Evolutionary conservation across 2,888 invertebrate species (phyloP), one percentile per base, ranked within the genome.

Genomic region (Deroplatys truncata): DNA sequence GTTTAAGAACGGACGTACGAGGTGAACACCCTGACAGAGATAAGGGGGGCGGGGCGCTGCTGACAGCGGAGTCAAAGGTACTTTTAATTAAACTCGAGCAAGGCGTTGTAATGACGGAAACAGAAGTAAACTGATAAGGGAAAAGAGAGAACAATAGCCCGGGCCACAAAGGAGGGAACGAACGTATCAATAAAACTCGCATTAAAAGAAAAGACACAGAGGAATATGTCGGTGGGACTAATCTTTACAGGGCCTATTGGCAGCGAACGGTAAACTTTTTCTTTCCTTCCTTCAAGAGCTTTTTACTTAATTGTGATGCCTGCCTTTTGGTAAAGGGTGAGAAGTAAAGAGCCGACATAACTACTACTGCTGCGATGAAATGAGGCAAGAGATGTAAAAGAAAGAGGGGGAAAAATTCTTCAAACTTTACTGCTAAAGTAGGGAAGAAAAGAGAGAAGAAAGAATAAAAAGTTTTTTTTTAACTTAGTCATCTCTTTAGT

Each of bases 21-120:
- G 49, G 49, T 72, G 20, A 72, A 72, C 20, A 56, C 20, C 16
- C 3, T 7, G 56, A 56, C 16, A 56, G 56, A 20, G 56, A 72
- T 72, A 72, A 72, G 56, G 56, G 29, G 72, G 10, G 72, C 16
- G 4, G 2, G 86, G 28, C 20, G 72, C 13, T 28, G 86, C 20
- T 86, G 86, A 86, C 86, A 86, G 86, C 31, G 25, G 56, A 86
- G 82, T 82, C 86, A 86, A 86, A 86, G 86, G 86, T 86, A 86
- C 25, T 82, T 82, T 86, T 86, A 86, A 86, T 86, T 86, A 86
- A 86, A 86, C 28, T 86, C 25, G 16, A 82, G 86, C 28, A 29
- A 15, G 85, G 25, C 56, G 49, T 10, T 28, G 86, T 86, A 31
- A 86, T 82, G 86, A 86, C 86, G 31, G 2, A 28, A 25, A 31